Conservation (phyloP, 1,140 invertebrate species). For the Apis laboriosa region DNA sequence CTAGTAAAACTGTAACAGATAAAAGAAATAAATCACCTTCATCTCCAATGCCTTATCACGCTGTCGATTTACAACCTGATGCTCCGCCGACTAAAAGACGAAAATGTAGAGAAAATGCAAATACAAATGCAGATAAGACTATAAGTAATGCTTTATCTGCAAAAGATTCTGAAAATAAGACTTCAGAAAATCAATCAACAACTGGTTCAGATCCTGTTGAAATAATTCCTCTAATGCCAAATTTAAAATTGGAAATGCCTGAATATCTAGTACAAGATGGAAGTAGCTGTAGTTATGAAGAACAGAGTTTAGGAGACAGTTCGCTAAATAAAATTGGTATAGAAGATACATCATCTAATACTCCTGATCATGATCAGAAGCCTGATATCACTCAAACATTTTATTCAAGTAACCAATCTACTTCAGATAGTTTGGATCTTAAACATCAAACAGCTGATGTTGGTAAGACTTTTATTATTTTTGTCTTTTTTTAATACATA, state of each 20-base stretch:
- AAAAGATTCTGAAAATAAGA: slow-evolving; percentile 74
- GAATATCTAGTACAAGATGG: slow-evolving; percentile 80
- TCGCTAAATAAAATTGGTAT: slow-evolving; percentile 72
- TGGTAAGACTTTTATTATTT: slow-evolving; percentile 66
- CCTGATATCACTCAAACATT: slow-evolving; percentile 79
- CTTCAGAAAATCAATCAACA: slow-evolving; percentile 70
- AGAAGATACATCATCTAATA: slow-evolving; percentile 73
- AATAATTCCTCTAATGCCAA: slow-evolving; percentile 81
- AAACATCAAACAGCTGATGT: slow-evolving; percentile 76
- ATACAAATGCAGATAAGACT: slow-evolving; percentile 71
- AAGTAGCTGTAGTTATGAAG: slow-evolving; percentile 80
- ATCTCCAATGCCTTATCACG: slow-evolving; percentile 74
- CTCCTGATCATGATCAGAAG: slow-evolving; percentile 75
- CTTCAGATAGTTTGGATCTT: slow-evolving; percentile 73
- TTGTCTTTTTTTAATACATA: not conserved
- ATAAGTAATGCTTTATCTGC: slow-evolving; percentile 63
- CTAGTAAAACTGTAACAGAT: slow-evolving; percentile 75
- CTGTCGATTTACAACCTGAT: slow-evolving; percentile 74
- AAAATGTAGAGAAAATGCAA: slow-evolving; percentile 77
- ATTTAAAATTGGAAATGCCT: slow-evolving; percentile 80
- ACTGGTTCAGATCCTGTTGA: slow-evolving; percentile 75
- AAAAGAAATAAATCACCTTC: slow-evolving; percentile 76
- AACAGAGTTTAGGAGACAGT: slow-evolving; percentile 75
- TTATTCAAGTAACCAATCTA: slow-evolving; percentile 76
- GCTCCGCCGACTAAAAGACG: slow-evolving; percentile 77